phyloP scores from a whole-genome alignment of 2,113 vertebrate genomes.

The Alaudala cheleensis region DNA sequence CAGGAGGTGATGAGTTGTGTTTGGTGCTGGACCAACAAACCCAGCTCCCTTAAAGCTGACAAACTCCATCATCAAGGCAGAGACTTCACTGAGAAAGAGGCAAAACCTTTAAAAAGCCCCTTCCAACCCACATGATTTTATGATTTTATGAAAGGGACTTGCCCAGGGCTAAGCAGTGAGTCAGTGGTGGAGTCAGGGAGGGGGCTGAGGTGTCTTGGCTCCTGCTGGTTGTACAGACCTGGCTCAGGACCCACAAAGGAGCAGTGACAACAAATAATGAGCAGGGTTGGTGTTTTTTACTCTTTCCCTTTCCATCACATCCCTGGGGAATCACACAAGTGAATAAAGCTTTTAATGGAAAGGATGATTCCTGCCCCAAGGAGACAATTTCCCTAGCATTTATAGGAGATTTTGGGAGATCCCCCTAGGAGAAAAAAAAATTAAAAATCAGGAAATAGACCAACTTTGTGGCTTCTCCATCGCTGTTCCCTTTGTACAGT shows the following conservation, averaged over 20 bases:
- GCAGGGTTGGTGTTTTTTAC: rapidly evolving
- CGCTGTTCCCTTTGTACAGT: background rate
- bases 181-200: background rate
- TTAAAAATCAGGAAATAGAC: background rate
- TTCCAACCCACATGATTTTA: background rate
- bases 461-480: background rate
- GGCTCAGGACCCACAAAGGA: background rate
- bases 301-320: background rate
- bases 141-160: background rate
- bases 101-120: background rate
- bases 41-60: background rate
- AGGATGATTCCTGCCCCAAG: background rate
- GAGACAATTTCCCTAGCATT: background rate
- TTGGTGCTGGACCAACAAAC: background rate
- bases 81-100: background rate
- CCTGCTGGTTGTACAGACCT: background rate
- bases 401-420: background rate
- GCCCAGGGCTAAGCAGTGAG: background rate
- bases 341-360: background rate
- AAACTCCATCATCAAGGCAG: background rate
- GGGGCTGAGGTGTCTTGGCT: background rate
- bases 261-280: background rate
- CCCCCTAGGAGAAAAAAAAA: rapidly evolving
- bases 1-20: background rate
- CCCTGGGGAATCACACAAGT: background rate